Percentiles rank a stretch among this genome's conserved stretches.
phyloP scores from a whole-genome alignment of 2,888 invertebrate genomes.

The Orchesella flavescens region DNA sequence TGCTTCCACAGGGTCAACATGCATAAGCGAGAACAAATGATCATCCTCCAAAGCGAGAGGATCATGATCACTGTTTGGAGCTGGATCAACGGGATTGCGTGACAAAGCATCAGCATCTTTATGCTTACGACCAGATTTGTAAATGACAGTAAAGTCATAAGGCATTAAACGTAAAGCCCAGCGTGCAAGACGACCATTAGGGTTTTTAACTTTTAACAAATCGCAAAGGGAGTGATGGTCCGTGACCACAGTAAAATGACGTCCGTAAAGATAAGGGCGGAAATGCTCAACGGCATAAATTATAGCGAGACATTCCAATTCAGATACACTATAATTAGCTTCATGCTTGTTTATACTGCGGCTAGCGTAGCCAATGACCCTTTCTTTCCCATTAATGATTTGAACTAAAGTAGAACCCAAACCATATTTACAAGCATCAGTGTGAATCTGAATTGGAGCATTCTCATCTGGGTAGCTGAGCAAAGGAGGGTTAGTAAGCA shows the following conservation, averaged over 20 bases:
- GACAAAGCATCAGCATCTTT: conserved; percentile 67
- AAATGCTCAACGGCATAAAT: conserved; percentile 73
- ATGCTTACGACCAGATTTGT: conserved; percentile 63
- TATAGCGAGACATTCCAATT: conserved; percentile 74
- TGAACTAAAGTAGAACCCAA: conserved; percentile 42
- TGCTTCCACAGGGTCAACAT: neutral
- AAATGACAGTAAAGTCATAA: conserved; percentile 65
- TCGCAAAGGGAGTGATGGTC: conserved; percentile 73
- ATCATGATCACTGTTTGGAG: conserved; percentile 1
- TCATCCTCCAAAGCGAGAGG: neutral
- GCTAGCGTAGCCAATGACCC: conserved; percentile 40
- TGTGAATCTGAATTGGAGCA: too few species aligned
- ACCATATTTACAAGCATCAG: conserved; percentile 46
- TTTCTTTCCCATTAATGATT: conserved; percentile 20
- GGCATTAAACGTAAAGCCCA: conserved; percentile 65
- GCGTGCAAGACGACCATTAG: conserved; percentile 53
- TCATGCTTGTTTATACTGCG: conserved; percentile 72
- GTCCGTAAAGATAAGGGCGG: conserved; percentile 73
- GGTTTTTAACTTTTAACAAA: conserved; percentile 62
- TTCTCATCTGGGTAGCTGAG: too few species aligned
- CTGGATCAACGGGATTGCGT: conserved; percentile 52
- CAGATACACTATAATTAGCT: conserved; percentile 73
- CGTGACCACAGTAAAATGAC: conserved; percentile 73
- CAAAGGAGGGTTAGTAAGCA: too few species aligned
- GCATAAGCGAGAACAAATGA: neutral